phyloP scores from a whole-genome alignment of 2,113 vertebrate species.

The Carassius auratus region DNA sequence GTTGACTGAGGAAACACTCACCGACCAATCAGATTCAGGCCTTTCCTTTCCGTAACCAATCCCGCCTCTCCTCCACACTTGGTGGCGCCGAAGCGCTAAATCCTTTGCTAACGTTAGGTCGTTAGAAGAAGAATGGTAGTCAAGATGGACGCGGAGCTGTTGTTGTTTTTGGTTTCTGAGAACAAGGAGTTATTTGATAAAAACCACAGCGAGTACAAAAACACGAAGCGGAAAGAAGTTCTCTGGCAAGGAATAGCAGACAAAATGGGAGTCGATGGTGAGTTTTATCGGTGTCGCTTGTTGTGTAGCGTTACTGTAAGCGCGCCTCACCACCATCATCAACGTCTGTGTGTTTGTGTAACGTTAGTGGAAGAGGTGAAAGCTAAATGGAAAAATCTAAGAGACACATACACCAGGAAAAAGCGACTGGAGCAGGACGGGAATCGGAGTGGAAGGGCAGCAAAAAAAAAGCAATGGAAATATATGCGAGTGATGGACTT shows the following conservation, averaged over 20 bases:
- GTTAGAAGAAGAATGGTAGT: neutral
- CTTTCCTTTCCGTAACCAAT: too few relatives aligned
- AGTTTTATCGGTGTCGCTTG: neutral
- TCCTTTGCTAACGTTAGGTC: neutral
- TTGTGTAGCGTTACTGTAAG: neutral
- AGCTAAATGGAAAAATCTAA: constrained; percentile 39
- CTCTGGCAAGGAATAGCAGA: constrained; percentile 40
- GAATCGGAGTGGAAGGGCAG: neutral
- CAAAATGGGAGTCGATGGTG: constrained; percentile 38
- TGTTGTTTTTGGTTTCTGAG: constrained; percentile 37
- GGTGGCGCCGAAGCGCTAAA: constrained; percentile 6
- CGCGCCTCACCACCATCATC: neutral
- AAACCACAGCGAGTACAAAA: constrained; percentile 34
- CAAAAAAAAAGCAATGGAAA: constrained; percentile 36
- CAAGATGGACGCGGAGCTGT: constrained; percentile 33
- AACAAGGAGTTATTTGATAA: constrained; percentile 38
- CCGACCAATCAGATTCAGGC: neutral
- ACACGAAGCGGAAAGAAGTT: constrained; percentile 26
- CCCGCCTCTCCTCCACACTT: neutral
- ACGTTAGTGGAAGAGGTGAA: constrained; percentile 29
- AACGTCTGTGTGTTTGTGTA: neutral
- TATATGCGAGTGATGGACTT: constrained; percentile 39
- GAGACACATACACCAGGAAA: constrained; percentile 37
- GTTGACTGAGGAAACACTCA: neutral
- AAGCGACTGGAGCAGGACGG: constrained; percentile 26